Evolutionary conservation across 2,113 vertebrate species (phyloP).

Genomic region (Phocoena sinus): DNA sequence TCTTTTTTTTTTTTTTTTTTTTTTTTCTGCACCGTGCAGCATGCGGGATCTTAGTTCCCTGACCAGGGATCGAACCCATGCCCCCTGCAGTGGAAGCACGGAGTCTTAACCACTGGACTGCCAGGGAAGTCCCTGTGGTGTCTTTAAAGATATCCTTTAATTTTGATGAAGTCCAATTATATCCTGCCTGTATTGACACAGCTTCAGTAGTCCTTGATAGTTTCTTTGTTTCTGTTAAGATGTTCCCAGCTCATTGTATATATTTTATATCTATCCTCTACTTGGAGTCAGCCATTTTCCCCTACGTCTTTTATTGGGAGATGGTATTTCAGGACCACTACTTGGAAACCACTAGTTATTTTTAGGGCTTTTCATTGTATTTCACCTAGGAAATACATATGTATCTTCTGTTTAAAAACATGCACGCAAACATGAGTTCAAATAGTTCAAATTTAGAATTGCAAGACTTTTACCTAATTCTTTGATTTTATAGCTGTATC

Average conservation of each 20-base stretch:
- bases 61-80: too few relatives aligned
- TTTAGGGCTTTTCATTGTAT: not conserved
- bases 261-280: not conserved
- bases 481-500: not conserved
- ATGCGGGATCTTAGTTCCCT: too few relatives aligned
- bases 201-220: not conserved
- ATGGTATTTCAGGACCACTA: not conserved
- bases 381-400: not conserved
- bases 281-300: not conserved
- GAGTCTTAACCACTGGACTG: too few relatives aligned
- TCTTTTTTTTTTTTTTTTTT: not conserved
- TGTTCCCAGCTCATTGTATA: not conserved
- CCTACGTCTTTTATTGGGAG: not conserved
- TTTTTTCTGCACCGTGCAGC: not conserved
- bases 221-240: not conserved
- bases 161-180: not conserved
- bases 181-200: not conserved
- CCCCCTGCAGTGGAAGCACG: too few relatives aligned
- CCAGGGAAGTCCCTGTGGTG: not conserved
- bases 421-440: not conserved
- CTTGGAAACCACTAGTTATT: not conserved
- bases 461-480: not conserved
- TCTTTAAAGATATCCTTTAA: not conserved
- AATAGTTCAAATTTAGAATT: not conserved
- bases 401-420: not conserved